These are phyloP conservation scores for Athene cunicularia DNA, from an alignment of 2,113 vertebrate genomes.

Conservation along the genomic window DNA sequence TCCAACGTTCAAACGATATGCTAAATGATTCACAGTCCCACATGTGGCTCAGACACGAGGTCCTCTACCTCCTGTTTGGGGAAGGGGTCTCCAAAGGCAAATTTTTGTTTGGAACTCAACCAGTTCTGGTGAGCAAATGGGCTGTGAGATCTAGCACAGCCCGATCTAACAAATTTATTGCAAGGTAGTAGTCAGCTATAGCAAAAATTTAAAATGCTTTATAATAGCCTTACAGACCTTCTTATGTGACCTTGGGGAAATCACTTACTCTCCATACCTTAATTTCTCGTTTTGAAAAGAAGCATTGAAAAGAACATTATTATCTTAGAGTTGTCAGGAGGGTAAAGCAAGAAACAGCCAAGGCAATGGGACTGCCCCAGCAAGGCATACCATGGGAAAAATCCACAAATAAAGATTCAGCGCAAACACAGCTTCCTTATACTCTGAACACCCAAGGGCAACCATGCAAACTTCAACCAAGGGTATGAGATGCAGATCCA, in stretches of 20 bases:
- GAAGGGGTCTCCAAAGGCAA: background rate
- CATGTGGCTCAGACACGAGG: background rate
- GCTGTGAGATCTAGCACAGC: background rate
- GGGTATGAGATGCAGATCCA: background rate
- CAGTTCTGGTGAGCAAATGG: constrained; percentile 29
- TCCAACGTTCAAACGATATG: background rate
- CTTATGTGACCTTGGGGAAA: background rate
- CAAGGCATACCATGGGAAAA: background rate
- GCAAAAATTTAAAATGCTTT: background rate
- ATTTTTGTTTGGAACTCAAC: constrained; percentile 13
- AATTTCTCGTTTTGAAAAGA: constrained; percentile 27
- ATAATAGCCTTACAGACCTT: background rate
- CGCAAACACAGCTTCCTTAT: background rate
- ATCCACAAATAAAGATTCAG: background rate
- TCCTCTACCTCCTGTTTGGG: background rate
- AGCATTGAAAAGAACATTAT: constrained; percentile 3
- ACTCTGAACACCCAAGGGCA: background rate
- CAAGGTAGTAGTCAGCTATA: background rate
- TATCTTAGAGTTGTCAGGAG: background rate
- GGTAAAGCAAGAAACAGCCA: constrained; percentile 23
- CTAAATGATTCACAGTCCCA: background rate
- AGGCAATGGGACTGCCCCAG: background rate
- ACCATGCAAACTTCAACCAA: background rate
- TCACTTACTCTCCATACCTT: background rate
- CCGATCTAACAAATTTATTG: constrained; percentile 10